Evolutionary conservation across 2,888 invertebrate genomes (phyloP), one percentile per base, ranked within the genome.

Genomic region (Diaperis boleti): DNA sequence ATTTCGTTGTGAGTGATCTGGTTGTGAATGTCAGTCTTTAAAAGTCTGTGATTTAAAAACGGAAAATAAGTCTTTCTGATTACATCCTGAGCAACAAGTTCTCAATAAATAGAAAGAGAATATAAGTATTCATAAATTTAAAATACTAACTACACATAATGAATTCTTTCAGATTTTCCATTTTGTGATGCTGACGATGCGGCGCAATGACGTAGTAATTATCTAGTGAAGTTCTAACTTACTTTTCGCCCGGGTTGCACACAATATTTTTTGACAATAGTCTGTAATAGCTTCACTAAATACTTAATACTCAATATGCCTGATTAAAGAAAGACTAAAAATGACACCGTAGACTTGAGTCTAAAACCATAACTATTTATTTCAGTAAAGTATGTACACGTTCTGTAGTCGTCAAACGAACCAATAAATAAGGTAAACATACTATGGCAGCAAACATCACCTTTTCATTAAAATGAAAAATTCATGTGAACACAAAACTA

Each of bases 111-210:
- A n/a, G n/a, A n/a, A n/a, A 61, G 47, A 47, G 54, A 26, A 14
- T 42, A 50, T 15, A 17, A 61, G 15, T 47, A n/a, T 49, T 17
- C 41, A 33, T 41, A 41, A 14, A 47, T 31, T 26, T 33, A 42
- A 60, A 60, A 44, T 52, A 59, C 50, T 42, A 41, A 59, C 15
- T 60, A 59, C 42, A 59, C 22, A 8, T 42, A 54, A 54, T 54
- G 42, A 54, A 54, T 54, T 54, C 41, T 26, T n/a, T 29, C 29
- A 33, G 20, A 47, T 52, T 52, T 45, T 13, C 15, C 33, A 26
- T 49, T 54, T 54, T 54, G 54, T 49, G 22, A n/a, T n/a, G 18
- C 7, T 15, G 45, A 45, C 45, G 44, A 44, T n/a, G n/a, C n/a
- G n/a, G n/a, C n/a, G n/a, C n/a, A n/a, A n/a, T n/a, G n/a, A n/a